Evolutionary conservation across 2,797 vertebrate genomes (phyloP).

Genomic region (Clarias laeviceps): DNA sequence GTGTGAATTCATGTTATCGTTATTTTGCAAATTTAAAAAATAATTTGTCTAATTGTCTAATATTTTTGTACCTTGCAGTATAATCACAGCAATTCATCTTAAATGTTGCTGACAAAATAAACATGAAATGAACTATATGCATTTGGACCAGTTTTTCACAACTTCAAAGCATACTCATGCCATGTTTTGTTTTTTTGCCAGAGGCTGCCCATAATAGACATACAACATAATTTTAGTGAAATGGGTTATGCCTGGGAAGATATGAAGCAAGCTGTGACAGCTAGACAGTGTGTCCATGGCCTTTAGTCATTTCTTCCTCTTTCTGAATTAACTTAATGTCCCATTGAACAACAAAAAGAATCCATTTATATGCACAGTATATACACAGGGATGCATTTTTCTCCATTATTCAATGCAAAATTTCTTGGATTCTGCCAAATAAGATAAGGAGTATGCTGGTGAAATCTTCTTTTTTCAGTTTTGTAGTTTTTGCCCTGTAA

Average conservation of each 20-base stretch:
- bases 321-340: neutral
- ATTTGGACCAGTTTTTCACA: neutral
- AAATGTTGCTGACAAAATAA: neutral
- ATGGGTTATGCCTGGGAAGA: constrained; percentile 8
- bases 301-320: neutral
- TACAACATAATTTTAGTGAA: neutral
- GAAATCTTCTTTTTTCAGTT: neutral
- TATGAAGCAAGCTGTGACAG: neutral
- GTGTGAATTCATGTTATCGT: constrained; percentile 39
- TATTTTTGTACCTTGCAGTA: neutral
- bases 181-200: neutral
- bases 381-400: neutral
- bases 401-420: neutral
- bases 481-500: neutral
- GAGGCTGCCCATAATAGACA: constrained; percentile 9
- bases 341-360: constrained; percentile 4
- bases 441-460: neutral
- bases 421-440: neutral
- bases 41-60: neutral
- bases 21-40: neutral
- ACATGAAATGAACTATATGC: neutral
- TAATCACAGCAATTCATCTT: neutral
- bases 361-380: neutral
- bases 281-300: constrained; percentile 1
- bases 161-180: constrained; percentile 2